Evolutionary conservation across 2,113 vertebrate genomes (phyloP).

Genomic region (Oryzias curvinotus): DNA sequence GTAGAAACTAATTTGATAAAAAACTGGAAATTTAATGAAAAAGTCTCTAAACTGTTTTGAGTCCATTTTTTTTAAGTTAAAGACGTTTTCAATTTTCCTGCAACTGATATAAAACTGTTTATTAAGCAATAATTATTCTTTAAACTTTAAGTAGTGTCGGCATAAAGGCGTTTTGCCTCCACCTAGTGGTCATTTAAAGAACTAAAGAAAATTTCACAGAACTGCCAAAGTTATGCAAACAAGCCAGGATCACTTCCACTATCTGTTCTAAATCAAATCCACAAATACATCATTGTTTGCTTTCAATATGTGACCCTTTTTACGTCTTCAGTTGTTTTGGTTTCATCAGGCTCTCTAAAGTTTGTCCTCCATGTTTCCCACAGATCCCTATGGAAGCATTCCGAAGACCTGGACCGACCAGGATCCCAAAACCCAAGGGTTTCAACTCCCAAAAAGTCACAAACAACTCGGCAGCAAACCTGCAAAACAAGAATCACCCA

Average conservation of each 20-base stretch:
- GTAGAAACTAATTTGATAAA: too few relatives aligned
- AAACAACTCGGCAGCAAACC: slow-evolving; percentile 40
- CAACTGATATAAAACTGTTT: too few relatives aligned
- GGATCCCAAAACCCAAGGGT: slow-evolving; percentile 88
- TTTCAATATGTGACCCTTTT: background rate
- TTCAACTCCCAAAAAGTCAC: slow-evolving; percentile 70
- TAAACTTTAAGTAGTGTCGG: too few relatives aligned
- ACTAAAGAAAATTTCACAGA: slow-evolving; percentile 7
- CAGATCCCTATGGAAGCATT: slow-evolving; percentile 85
- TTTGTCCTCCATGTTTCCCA: slow-evolving; percentile 10
- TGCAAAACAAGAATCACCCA: slow-evolving; percentile 33
- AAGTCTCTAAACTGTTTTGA: too few relatives aligned
- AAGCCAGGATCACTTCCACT: too few relatives aligned
- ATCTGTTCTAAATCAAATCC: too few relatives aligned
- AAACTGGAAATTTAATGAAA: too few relatives aligned
- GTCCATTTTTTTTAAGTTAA: too few relatives aligned
- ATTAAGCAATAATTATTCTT: too few relatives aligned
- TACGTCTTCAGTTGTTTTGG: background rate
- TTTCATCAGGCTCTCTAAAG: background rate
- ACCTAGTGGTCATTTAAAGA: slow-evolving; percentile 50
- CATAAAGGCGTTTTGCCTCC: slow-evolving; percentile 21
- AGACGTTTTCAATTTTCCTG: too few relatives aligned
- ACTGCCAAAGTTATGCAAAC: background rate
- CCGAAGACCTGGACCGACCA: slow-evolving; percentile 79
- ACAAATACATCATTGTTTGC: too few relatives aligned